These are phyloP conservation scores for Saccopteryx bilineata DNA, from an alignment of 2,113 vertebrate genomes.

Conservation along the genomic window DNA sequence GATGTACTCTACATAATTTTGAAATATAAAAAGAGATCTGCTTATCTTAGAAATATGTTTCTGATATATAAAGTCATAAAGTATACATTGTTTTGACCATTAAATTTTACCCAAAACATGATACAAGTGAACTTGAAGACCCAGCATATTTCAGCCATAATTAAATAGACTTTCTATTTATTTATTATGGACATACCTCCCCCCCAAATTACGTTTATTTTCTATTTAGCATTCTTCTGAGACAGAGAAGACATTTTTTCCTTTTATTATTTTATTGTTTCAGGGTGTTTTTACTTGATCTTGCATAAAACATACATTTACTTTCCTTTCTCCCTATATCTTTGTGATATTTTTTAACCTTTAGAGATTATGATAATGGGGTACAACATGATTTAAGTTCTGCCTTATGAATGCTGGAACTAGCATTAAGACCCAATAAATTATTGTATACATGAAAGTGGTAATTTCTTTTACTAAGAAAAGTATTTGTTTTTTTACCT, in stretches of 20 bases:
- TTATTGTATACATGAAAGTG: not conserved
- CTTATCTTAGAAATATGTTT: not conserved
- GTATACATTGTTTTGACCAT: not conserved
- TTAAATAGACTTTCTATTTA: not conserved
- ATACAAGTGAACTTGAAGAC: slow-evolving; percentile 6
- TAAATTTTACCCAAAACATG: not conserved
- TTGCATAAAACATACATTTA: not conserved
- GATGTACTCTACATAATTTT: not conserved
- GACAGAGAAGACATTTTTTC: not conserved
- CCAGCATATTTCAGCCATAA: not conserved
- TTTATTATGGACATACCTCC: not conserved
- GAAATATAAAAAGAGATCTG: not conserved
- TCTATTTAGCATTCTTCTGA: slow-evolving; percentile 1
- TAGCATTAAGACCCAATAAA: not conserved
- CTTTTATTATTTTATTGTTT: not conserved
- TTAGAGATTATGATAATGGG: not conserved
- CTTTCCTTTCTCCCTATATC: not conserved
- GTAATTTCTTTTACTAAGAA: not conserved
- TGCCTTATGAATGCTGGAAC: not conserved
- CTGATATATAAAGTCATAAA: not conserved
- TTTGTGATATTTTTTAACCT: not conserved
- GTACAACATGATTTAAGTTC: not conserved
- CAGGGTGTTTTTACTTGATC: not conserved
- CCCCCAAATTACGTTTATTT: not conserved
- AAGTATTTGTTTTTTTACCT: not conserved